A percentile compares a stretch with the other conserved stretches of the same genome.
Conservation (phyloP, 1,140 invertebrate genomes). For the Lucilia sericata region DNA sequence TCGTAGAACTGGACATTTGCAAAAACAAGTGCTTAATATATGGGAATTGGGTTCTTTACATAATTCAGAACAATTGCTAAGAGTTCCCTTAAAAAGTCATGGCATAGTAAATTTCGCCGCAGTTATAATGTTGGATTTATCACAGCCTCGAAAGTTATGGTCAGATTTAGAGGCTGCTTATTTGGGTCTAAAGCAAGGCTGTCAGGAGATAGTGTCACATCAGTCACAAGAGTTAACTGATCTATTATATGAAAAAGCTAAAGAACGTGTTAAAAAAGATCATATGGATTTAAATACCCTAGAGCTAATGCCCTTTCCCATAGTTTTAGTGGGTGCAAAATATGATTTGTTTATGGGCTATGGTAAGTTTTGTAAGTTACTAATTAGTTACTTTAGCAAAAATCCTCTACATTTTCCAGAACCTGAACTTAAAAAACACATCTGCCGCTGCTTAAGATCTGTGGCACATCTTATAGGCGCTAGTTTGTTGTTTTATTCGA, state of each 20-base stretch:
- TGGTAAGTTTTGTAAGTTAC: slow-evolving; percentile 66
- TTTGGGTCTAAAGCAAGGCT: slow-evolving; percentile 49
- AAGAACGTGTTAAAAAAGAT: slow-evolving; percentile 53
- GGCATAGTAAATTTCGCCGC: slow-evolving; percentile 72
- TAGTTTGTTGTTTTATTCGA: slow-evolving; percentile 80
- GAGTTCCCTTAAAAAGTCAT: slow-evolving; percentile 64
- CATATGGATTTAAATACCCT: slow-evolving; percentile 51
- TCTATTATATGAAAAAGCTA: slow-evolving; percentile 51
- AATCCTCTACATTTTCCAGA: slow-evolving; percentile 69
- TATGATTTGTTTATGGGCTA: slow-evolving; percentile 85
- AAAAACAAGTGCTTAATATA: slow-evolving; percentile 86
- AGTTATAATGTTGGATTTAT: slow-evolving; percentile 79
- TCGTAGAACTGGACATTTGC: slow-evolving; percentile 75
- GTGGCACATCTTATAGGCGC: slow-evolving; percentile 79
- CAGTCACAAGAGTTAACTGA: slow-evolving; percentile 31
- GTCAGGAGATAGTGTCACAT: slow-evolving; percentile 36
- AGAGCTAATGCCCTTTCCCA: slow-evolving; percentile 63
- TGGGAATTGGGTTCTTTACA: slow-evolving; percentile 87
- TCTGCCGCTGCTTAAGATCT: slow-evolving; percentile 80
- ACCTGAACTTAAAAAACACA: slow-evolving; percentile 79
- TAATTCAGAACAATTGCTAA: slow-evolving; percentile 67
- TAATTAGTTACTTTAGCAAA: not conserved
- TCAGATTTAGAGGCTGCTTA: slow-evolving; percentile 72
- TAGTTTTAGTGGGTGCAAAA: slow-evolving; percentile 83
- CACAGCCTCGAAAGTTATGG: slow-evolving; percentile 77